Conservation (phyloP, 2,113 vertebrate genomes). For the Eptesicus fuscus region DNA sequence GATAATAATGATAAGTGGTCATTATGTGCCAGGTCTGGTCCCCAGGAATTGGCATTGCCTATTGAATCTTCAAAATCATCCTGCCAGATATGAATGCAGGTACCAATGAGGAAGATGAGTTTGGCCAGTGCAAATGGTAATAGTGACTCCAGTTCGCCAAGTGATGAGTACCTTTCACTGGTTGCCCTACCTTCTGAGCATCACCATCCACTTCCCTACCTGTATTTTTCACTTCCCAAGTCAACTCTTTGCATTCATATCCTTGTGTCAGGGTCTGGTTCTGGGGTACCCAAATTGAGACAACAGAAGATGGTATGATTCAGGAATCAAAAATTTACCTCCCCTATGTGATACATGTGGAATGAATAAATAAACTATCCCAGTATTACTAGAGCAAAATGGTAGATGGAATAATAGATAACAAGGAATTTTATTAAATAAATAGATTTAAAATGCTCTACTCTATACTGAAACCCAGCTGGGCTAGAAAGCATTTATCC, state of each 20-base stretch:
- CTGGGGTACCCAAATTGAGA: not conserved
- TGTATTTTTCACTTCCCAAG: not conserved
- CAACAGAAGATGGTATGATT: not conserved
- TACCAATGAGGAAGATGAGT: not conserved
- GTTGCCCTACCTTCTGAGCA: not conserved
- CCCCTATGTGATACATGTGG: not conserved
- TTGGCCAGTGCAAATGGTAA: not conserved
- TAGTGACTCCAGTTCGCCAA: not conserved
- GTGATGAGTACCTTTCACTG: not conserved
- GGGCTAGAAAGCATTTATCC: conserved; percentile 11
- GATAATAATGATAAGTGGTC: not conserved
- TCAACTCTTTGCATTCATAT: not conserved
- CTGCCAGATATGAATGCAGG: not conserved
- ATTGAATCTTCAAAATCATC: not conserved
- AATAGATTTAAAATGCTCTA: not conserved
- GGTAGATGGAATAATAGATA: not conserved
- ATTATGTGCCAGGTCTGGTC: not conserved
- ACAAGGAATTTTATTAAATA: not conserved
- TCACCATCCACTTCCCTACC: not conserved
- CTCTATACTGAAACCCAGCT: not conserved
- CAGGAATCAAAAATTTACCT: not conserved
- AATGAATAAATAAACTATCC: not conserved
- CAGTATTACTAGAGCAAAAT: not conserved
- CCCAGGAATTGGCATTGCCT: not conserved
- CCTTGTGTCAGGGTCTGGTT: not conserved